Conservation (phyloP, 2,888 invertebrate species). For the Ecdyonurus torrentis region DNA sequence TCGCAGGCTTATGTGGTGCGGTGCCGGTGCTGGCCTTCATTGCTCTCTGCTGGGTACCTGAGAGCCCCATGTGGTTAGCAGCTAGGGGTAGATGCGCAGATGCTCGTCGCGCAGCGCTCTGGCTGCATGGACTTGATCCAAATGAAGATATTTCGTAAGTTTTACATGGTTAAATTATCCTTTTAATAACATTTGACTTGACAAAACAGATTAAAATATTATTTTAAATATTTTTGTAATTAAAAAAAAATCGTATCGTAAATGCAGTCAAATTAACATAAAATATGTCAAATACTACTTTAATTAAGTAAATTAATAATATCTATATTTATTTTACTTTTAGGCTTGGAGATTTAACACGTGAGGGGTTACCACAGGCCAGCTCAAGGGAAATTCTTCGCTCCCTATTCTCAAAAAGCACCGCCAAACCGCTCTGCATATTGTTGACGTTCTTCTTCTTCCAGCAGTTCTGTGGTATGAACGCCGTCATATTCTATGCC, state of each 20-base stretch:
- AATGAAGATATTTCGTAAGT: background rate
- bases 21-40: conserved; percentile 34
- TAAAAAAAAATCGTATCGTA: no score
- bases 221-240: no score
- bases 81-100: conserved; percentile 36
- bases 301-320: no score
- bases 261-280: no score
- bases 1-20: conserved; percentile 32
- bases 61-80: conserved; percentile 41
- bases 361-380: background rate
- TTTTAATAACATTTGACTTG: no score
- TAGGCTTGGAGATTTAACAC: background rate
- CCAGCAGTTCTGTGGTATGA: conserved; percentile 52
- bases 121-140: conserved; percentile 28
- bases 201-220: no score
- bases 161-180: no score
- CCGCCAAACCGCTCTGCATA: conserved; percentile 31
- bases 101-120: conserved; percentile 34
- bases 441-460: conserved; percentile 47
- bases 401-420: background rate
- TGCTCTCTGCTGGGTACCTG: conserved; percentile 33
- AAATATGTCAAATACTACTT: no score
- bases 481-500: conserved; percentile 54
- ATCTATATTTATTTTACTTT: no score
- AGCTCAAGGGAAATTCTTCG: background rate